These are phyloP conservation scores for Oceanites oceanicus DNA, from an alignment of 2,113 vertebrate genomes.

Conservation along the genomic window DNA sequence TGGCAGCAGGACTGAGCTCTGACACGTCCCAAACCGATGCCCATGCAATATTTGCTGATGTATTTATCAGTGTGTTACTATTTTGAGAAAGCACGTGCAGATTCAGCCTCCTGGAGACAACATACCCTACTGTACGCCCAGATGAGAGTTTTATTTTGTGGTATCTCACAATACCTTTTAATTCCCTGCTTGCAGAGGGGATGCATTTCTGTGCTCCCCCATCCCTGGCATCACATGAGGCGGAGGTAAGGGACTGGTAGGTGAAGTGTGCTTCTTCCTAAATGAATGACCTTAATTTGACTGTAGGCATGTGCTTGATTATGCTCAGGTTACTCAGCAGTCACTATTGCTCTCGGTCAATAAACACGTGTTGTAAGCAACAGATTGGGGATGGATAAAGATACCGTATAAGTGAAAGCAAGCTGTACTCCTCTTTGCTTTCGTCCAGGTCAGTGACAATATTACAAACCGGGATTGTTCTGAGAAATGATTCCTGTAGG, in stretches of 20 bases:
- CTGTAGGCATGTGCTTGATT: background rate
- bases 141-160: background rate
- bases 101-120: accelerated
- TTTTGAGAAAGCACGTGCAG: background rate
- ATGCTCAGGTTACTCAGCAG: background rate
- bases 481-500: background rate
- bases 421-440: background rate
- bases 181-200: background rate
- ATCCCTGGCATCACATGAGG: background rate
- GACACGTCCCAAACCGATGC: accelerated
- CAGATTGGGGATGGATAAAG: background rate
- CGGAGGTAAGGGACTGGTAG: background rate
- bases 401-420: too few species aligned
- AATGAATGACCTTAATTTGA: background rate
- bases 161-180: accelerated
- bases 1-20: background rate
- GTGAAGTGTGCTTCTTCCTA: accelerated
- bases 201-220: background rate
- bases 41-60: accelerated
- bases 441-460: background rate
- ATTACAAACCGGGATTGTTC: background rate
- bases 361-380: background rate
- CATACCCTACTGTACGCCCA: accelerated
- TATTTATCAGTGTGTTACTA: accelerated
- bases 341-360: background rate